A percentile compares a stretch with the other conserved stretches of the same genome.
Evolutionary conservation across 2,888 invertebrate genomes (phyloP).

Genomic region (Coleophora flavipennella): DNA sequence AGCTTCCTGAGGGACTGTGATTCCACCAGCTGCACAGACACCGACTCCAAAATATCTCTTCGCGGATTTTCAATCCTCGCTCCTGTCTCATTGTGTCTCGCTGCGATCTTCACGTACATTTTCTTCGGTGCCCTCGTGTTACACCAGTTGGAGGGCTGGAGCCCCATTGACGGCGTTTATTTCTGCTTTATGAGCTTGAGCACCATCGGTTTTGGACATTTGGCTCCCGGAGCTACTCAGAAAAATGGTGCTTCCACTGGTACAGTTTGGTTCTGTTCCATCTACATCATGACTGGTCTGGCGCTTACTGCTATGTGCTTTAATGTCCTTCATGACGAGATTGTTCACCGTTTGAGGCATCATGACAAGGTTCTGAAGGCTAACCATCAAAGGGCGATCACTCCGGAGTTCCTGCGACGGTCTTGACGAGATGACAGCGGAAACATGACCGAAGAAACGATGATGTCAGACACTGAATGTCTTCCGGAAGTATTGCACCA

Average conservation of each 20-base stretch:
- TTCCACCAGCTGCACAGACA: conserved; percentile 76
- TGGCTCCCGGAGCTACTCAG: conserved; percentile 80
- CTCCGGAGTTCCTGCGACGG: conserved; percentile 56
- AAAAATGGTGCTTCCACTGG: conserved; percentile 68
- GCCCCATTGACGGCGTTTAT: conserved; percentile 90
- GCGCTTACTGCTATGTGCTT: conserved; percentile 93
- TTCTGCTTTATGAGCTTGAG: conserved; percentile 97
- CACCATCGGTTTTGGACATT: conserved; percentile 92
- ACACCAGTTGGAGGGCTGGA: conserved; percentile 94
- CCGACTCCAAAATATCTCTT: conserved; percentile 78
- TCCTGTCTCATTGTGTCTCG: conserved; percentile 89
- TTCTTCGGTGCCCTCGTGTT: conserved; percentile 92
- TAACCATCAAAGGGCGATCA: conserved; percentile 51
- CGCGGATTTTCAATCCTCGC: conserved; percentile 86
- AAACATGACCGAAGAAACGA: conserved; percentile 54
- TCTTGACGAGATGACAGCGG: conserved; percentile 66
- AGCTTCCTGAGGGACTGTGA: conserved; percentile 65
- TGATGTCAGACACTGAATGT: conserved; percentile 56
- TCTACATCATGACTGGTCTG: conserved; percentile 91
- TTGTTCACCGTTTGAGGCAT: conserved; percentile 84
- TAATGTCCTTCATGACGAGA: conserved; percentile 90
- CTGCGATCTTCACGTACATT: conserved; percentile 92
- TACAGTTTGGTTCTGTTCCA: conserved; percentile 91
- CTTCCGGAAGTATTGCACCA: conserved; percentile 65
- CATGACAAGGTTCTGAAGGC: conserved; percentile 57